Evolutionary conservation across 2,797 vertebrate genomes (phyloP).

Genomic region (Chelonia mydas): DNA sequence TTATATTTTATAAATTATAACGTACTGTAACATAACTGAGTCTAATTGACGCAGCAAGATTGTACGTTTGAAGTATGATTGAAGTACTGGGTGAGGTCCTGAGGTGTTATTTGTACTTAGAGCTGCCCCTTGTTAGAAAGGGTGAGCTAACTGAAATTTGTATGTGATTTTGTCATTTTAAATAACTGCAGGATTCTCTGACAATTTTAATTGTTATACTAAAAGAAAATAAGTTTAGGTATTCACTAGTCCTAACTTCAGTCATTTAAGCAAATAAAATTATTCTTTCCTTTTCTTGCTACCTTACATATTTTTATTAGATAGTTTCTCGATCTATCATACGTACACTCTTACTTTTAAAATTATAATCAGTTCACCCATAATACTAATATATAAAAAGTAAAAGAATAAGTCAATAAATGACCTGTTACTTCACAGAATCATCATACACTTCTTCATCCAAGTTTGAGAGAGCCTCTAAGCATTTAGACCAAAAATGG

Average conservation of each 20-base stretch:
- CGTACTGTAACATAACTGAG: background rate
- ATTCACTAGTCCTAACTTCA: background rate
- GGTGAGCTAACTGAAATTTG: background rate
- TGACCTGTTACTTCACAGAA: constrained; percentile 46
- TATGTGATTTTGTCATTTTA: background rate
- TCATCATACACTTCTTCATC: background rate
- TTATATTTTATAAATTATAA: background rate
- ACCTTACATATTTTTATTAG: constrained; percentile 43
- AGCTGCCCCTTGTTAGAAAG: background rate
- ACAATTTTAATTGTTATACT: background rate
- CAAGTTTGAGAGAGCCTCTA: constrained; percentile 27
- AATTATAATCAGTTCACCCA: constrained; percentile 47
- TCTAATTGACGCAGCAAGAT: background rate
- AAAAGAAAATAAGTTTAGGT: background rate
- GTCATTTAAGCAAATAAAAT: constrained; percentile 43
- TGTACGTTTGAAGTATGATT: background rate
- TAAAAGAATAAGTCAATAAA: constrained; percentile 37
- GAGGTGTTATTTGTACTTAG: background rate
- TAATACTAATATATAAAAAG: constrained; percentile 41
- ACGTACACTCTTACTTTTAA: constrained; percentile 50
- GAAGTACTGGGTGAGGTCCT: background rate
- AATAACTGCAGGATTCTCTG: background rate
- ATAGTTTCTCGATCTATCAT: constrained; percentile 55
- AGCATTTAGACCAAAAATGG: constrained; percentile 3
- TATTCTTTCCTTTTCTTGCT: constrained; percentile 31